Evolutionary conservation across 2,113 vertebrate species (phyloP).

Genomic region (Podarcis raffonei): DNA sequence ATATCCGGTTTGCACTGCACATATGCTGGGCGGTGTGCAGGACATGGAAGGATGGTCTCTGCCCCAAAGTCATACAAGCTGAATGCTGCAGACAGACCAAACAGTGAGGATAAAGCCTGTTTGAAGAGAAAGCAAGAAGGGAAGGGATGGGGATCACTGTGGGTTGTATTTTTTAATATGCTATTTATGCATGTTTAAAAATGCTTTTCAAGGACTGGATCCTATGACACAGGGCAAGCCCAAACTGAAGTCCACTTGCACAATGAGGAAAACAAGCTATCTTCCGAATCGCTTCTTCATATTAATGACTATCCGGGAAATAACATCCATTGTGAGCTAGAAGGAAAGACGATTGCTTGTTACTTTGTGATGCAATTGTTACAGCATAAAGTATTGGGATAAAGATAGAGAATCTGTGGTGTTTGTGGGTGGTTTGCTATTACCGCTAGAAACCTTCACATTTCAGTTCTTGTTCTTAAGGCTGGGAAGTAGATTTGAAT

Average conservation of each 20-base stretch:
- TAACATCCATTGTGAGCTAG: not conserved
- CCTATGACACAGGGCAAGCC: not conserved
- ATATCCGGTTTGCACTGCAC: not conserved
- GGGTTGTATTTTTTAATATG: not conserved
- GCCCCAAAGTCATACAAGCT: not conserved
- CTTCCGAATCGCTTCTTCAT: not conserved
- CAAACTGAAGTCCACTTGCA: not conserved
- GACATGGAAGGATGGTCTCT: not conserved
- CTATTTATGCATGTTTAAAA: not conserved
- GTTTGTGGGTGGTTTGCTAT: not conserved
- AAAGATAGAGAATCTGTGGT: not conserved
- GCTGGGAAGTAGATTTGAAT: slow-evolving; percentile 6
- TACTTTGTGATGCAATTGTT: not conserved
- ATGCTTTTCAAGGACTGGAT: not conserved
- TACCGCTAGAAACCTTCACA: not conserved
- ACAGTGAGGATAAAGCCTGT: not conserved
- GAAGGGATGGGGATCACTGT: not conserved
- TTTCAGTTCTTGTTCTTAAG: not conserved
- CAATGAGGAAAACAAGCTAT: not conserved
- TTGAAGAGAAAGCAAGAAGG: not conserved
- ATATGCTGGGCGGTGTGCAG: not conserved
- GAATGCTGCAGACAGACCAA: not conserved
- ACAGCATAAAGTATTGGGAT: not conserved
- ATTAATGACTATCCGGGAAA: not conserved
- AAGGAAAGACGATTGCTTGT: not conserved